These are phyloP conservation scores for Pollenia labialis DNA, from an alignment of 2,888 invertebrate species.

Conservation along the genomic window DNA sequence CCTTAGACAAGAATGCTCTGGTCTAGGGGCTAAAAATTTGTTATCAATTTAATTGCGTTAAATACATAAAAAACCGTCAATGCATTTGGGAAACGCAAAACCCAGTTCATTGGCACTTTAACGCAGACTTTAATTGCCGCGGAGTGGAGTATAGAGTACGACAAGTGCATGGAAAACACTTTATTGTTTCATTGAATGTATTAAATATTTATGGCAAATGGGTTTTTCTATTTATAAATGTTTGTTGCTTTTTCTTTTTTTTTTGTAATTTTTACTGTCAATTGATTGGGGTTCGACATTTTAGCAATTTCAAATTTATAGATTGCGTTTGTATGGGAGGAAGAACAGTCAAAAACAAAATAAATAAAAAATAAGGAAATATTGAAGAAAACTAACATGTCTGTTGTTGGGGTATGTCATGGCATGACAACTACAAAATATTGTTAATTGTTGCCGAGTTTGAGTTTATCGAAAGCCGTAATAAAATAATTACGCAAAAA, in stretches of 20 bases:
- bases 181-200: conserved; percentile 24
- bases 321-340: conserved; percentile 18
- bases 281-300: conserved; percentile 74
- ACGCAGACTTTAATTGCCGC: conserved; percentile 65
- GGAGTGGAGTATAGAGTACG: conserved; percentile 13
- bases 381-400: conserved; percentile 49
- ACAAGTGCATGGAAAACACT: conserved; percentile 32
- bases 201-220: conserved; percentile 49
- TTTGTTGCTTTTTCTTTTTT: not conserved
- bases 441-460: not conserved
- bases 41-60: not conserved
- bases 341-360: conserved; percentile 3
- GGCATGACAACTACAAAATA: conserved; percentile 18
- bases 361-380: conserved; percentile 21
- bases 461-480: not conserved
- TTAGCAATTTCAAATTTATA: conserved; percentile 63
- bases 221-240: conserved; percentile 52
- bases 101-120: conserved; percentile 66
- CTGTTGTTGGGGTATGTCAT: conserved; percentile 64
- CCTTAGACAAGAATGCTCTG: too few species aligned
- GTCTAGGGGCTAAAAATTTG: too few species aligned
- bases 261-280: conserved; percentile 62
- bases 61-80: conserved; percentile 49
- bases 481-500: conserved; percentile 14
- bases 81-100: conserved; percentile 65